These are phyloP conservation scores for Oxytorus armatus DNA, from an alignment of 2,888 invertebrate genomes.

Conservation along the genomic window DNA sequence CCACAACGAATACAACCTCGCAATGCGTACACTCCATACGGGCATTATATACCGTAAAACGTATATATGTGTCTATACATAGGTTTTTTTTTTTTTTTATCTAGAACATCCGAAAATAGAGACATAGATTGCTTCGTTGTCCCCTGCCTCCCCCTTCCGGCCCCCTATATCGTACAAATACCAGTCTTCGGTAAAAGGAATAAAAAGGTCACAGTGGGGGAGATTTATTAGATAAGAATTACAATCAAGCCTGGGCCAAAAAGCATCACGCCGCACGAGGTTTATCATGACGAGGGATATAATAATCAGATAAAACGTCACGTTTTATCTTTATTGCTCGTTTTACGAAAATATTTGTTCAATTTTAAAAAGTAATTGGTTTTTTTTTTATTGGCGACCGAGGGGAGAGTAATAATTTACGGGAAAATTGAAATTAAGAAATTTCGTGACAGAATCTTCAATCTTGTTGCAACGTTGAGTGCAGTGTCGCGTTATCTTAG, in stretches of 20 bases:
- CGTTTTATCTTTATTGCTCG: background rate
- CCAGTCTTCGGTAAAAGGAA: slow-evolving; percentile 17
- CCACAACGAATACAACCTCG: slow-evolving; percentile 17
- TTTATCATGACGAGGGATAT: slow-evolving; percentile 4
- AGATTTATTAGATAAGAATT: slow-evolving; percentile 38
- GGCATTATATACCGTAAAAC: background rate
- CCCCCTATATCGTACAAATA: slow-evolving; percentile 14
- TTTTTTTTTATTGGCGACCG: too few species aligned
- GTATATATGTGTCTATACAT: slow-evolving; percentile 9
- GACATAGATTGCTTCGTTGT: slow-evolving; percentile 19
- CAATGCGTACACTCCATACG: slow-evolving; percentile 30
- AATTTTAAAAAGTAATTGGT: too few species aligned
- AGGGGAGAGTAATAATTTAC: too few species aligned
- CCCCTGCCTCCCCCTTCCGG: slow-evolving; percentile 15
- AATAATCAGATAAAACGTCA: slow-evolving; percentile 9
- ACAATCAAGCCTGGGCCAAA: slow-evolving; percentile 16
- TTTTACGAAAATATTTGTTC: too few species aligned
- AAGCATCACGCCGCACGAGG: slow-evolving; percentile 7
- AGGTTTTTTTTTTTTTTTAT: background rate
- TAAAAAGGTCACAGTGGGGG: slow-evolving; percentile 11
- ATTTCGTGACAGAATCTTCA: too few species aligned
- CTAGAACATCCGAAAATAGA: slow-evolving; percentile 31
- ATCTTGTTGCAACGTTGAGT: background rate
- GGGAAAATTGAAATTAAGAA: too few species aligned
- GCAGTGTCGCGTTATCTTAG: background rate